These are phyloP conservation scores for Pangasius krempfi DNA, from an alignment of 2,797 vertebrate species.

Conservation along the genomic window DNA sequence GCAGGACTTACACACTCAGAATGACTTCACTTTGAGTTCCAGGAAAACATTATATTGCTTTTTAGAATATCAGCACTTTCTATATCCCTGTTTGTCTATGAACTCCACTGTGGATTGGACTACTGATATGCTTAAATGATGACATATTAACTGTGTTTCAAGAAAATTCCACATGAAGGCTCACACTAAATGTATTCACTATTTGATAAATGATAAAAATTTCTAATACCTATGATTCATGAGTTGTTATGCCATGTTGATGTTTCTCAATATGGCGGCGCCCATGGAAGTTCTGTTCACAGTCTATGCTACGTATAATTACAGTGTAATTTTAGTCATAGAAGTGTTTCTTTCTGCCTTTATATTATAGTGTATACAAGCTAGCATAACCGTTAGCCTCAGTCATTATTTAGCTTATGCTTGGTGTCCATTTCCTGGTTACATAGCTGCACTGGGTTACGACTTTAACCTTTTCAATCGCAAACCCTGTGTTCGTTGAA, in stretches of 20 bases:
- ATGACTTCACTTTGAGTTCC: not conserved
- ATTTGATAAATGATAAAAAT: not conserved
- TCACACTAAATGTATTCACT: not conserved
- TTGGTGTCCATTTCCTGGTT: not conserved
- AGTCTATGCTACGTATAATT: not conserved
- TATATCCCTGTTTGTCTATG: conserved; percentile 4
- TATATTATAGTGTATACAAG: not conserved
- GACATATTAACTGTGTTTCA: not conserved
- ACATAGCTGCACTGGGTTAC: not conserved
- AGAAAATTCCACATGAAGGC: not conserved
- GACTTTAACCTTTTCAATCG: not conserved
- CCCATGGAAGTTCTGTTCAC: not conserved
- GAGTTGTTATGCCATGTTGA: not conserved
- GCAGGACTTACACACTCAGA: not conserved
- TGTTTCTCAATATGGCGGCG: not conserved
- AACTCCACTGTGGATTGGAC: not conserved
- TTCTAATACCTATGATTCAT: not conserved
- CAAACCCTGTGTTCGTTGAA: not conserved
- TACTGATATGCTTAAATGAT: not conserved
- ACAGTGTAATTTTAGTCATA: not conserved
- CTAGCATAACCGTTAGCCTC: not conserved
- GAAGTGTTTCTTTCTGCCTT: not conserved
- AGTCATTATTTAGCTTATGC: not conserved
- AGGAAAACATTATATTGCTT: conserved; percentile 2
- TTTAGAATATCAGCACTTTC: conserved; percentile 7